Percentiles rank a stretch among this genome's conserved stretches.
phyloP scores from a whole-genome alignment of 2,797 vertebrate genomes.

The Neosilurus mollespiculum region DNA sequence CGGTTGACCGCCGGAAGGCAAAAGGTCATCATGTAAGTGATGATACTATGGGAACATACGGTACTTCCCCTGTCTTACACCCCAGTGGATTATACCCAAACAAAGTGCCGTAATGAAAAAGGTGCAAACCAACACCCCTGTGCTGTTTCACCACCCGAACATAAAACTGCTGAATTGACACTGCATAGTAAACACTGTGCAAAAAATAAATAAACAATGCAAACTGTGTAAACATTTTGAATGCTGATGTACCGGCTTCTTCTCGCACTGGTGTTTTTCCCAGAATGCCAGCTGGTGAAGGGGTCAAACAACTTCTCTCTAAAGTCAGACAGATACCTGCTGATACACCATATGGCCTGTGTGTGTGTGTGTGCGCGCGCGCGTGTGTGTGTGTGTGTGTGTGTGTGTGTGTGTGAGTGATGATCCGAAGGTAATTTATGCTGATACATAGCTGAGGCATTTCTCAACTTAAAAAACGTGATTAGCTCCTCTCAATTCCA shows the following conservation, averaged over 20 bases:
- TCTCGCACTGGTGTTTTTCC: not conserved
- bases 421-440: conserved; percentile 9
- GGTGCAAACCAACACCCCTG: not conserved
- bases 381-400: conserved; percentile 16
- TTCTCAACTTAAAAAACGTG: not conserved
- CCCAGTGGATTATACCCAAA: not conserved
- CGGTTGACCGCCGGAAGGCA: too few relatives aligned
- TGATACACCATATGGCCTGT: conserved; percentile 21
- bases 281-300: conserved; percentile 19
- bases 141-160: not conserved
- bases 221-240: not conserved
- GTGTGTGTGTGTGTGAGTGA: not conserved
- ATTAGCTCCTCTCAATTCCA: not conserved
- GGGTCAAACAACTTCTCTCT: conserved; percentile 22
- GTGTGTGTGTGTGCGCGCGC: conserved; percentile 3
- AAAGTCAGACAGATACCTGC: conserved; percentile 27
- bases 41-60: not conserved
- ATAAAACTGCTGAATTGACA: not conserved
- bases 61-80: not conserved
- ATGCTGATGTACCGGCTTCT: not conserved
- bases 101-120: not conserved
- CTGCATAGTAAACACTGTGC: not conserved
- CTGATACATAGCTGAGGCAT: conserved; percentile 5
- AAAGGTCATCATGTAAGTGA: too few relatives aligned
- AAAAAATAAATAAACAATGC: not conserved